Conservation (phyloP, 1,140 invertebrate genomes). For the Heliconius eleuchia region DNA sequence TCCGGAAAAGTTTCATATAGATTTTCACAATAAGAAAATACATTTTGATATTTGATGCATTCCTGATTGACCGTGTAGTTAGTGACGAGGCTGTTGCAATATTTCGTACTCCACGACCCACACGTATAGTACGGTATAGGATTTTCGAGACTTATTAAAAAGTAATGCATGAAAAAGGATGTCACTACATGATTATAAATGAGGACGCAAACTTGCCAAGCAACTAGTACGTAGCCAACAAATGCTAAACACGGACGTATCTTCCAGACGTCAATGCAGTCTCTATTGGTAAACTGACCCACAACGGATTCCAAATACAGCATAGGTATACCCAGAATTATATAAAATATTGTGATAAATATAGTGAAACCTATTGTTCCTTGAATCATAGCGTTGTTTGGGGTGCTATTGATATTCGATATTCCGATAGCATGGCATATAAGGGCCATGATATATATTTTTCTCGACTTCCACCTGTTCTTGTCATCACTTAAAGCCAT, state of each 20-base stretch:
- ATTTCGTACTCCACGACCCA: slow-evolving; percentile 53
- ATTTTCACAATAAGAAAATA: slow-evolving; percentile 48
- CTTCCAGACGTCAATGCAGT: slow-evolving; percentile 82
- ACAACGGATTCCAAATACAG: slow-evolving; percentile 85
- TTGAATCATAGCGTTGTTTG: slow-evolving; percentile 42
- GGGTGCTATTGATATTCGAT: slow-evolving; percentile 47
- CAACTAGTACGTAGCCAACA: slow-evolving; percentile 55
- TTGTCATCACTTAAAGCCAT: slow-evolving; percentile 12
- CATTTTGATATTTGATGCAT: slow-evolving; percentile 48
- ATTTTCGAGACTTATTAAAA: slow-evolving; percentile 67
- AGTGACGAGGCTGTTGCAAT: slow-evolving; percentile 54
- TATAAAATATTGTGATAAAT: slow-evolving; percentile 39
- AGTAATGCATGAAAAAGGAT: slow-evolving; percentile 63
- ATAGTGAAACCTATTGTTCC: slow-evolving; percentile 53
- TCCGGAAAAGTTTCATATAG: slow-evolving; percentile 63
- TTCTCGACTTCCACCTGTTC: slow-evolving; percentile 31
- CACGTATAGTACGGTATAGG: slow-evolving; percentile 63
- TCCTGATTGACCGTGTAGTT: slow-evolving; percentile 66
- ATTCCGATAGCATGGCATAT: slow-evolving; percentile 44
- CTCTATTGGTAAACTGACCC: slow-evolving; percentile 84
- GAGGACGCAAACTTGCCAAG: slow-evolving; percentile 54
- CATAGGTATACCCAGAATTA: slow-evolving; percentile 81
- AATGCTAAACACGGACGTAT: slow-evolving; percentile 55
- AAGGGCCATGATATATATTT: slow-evolving; percentile 37
- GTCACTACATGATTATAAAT: slow-evolving; percentile 55